Conservation (phyloP, 2,888 invertebrate genomes). For the Erebia epiphron region DNA sequence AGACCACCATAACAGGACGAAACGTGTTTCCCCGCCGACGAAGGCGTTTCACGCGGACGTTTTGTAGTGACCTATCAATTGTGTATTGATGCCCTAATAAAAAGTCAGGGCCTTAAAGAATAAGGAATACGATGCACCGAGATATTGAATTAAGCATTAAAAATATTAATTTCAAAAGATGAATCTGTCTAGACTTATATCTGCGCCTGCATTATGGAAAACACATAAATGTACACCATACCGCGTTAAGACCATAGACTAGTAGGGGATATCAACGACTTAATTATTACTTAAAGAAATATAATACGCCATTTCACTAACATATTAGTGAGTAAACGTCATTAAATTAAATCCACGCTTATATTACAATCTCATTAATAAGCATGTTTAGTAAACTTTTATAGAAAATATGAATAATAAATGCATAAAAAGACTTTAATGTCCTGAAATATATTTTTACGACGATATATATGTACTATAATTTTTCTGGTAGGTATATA, state of each 20-base stretch:
- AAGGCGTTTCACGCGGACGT: no score
- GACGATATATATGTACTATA: no score
- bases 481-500: neutral
- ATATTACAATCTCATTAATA: constrained; percentile 9
- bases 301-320: constrained; percentile 24
- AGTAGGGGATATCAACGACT: constrained; percentile 21
- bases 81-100: no score
- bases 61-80: no score
- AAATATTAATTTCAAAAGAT: neutral
- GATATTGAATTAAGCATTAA: no score
- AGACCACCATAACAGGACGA: no score
- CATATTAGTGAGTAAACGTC: constrained; percentile 17
- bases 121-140: no score
- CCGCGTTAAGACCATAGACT: constrained; percentile 12
- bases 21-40: no score
- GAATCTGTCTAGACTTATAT: constrained; percentile 7
- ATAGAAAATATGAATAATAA: constrained; percentile 7
- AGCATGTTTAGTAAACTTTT: constrained; percentile 8
- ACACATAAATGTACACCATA: neutral
- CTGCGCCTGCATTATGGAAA: constrained; percentile 4
- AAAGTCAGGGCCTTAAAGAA: no score
- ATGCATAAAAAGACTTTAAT: constrained; percentile 17
- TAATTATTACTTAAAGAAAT: constrained; percentile 31
- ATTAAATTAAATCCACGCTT: constrained; percentile 18
- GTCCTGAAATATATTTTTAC: neutral